Evolutionary conservation across 1,140 invertebrate species (phyloP), one percentile per base, ranked within the genome.

Genomic region (Drosophila arawakana): DNA sequence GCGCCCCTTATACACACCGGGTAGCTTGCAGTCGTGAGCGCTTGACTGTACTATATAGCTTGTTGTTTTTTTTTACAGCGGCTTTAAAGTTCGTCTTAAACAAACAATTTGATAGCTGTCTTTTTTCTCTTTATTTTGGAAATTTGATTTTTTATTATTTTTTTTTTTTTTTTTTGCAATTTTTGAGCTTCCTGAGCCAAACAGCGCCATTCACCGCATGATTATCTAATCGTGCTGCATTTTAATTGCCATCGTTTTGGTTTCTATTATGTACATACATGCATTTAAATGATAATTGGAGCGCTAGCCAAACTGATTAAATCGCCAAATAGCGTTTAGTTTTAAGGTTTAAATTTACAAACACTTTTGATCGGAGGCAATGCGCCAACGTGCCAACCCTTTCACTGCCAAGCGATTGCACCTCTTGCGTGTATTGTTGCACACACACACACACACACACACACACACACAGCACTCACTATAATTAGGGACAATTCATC

Each of bases 151-250:
- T 15, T 15, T 15, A 15, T 15, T 15, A 15, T 15, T 15, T 15
- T 15, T 15, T 25, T 71, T 55, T 13, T 15, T 15, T 15, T 15
- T 15, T 25, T 71, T 55, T 13, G 44, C 61, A 72, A 72, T 52
- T 52, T 52, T 37, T 30, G 39, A 72, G 49, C 44, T 75, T 75
- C 72, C 67, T 75, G 72, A 70, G 66, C 67, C 47, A 69, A 50
- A 62, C 50, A 39, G 35, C 15, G 44, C 39, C 73, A 61, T 75
- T 75, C 73, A 75, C 68, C 50, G 39, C 44, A 41, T 52, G 67
- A 75, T 75, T 75, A 75, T 71, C 73, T 75, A 75, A 75, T 75
- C 73, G 52, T 37, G 49, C 34, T 71, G 60, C 59, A 71, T 71
- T 75, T 65, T 65, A 75, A 71, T 75, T 59, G 37, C 66, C 13